These are phyloP conservation scores for Rhinichthys osculus DNA, from an alignment of 2,797 vertebrate species.

Conservation along the genomic window DNA sequence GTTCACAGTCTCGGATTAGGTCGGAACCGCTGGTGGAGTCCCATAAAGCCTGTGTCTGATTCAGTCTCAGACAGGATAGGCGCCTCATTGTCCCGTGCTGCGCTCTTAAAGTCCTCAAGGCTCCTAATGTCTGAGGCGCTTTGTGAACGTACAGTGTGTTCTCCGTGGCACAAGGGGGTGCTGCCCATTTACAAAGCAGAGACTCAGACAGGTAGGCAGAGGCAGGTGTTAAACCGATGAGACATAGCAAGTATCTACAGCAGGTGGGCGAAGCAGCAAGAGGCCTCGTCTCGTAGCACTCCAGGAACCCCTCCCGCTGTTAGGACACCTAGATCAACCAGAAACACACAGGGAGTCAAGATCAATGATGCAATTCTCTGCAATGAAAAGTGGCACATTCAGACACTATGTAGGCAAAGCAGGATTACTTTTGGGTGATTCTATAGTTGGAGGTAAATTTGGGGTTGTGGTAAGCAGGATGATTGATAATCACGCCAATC, in stretches of 20 bases:
- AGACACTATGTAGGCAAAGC: too few species aligned
- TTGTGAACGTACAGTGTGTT: constrained; percentile 69
- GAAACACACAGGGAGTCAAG: constrained; percentile 67
- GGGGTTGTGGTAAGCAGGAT: too few species aligned
- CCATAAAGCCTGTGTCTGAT: constrained; percentile 42
- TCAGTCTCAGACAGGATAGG: constrained; percentile 28
- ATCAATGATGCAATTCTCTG: not conserved
- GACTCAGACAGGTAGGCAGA: constrained; percentile 70
- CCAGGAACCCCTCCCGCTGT: constrained; percentile 82
- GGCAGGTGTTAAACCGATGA: constrained; percentile 77
- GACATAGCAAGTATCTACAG: constrained; percentile 79
- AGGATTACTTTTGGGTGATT: too few species aligned
- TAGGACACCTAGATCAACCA: constrained; percentile 90
- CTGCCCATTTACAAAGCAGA: constrained; percentile 82
- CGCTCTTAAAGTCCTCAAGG: constrained; percentile 26
- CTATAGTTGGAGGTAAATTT: too few species aligned
- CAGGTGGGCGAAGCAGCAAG: constrained; percentile 77
- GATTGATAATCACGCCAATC: too few species aligned
- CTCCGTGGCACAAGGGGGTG: constrained; percentile 75
- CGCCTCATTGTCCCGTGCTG: constrained; percentile 5
- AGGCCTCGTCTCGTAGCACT: constrained; percentile 68
- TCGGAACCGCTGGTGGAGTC: constrained; percentile 75
- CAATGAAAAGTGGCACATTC: not conserved
- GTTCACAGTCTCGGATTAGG: constrained; percentile 70
- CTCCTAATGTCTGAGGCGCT: constrained; percentile 56